phyloP scores from a whole-genome alignment of 2,888 invertebrate species.

The Oasisia sp. region DNA sequence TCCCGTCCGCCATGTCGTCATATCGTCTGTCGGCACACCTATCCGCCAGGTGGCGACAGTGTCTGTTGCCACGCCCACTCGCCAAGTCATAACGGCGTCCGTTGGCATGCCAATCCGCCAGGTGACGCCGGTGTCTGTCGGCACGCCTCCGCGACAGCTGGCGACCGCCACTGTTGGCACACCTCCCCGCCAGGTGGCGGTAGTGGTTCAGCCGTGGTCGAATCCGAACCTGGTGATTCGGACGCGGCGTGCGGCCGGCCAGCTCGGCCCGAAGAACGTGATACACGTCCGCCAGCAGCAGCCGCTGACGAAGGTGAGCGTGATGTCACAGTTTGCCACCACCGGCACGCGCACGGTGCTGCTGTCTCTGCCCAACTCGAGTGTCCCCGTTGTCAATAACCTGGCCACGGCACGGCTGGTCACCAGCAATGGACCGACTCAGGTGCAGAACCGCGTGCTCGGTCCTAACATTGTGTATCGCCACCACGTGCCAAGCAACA shows the following conservation, averaged over 20 bases:
- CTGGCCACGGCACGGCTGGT: not conserved
- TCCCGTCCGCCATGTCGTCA: not conserved
- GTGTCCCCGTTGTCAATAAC: not conserved
- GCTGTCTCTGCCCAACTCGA: constrained; percentile 18
- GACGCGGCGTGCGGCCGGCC: constrained; percentile 55
- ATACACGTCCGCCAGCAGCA: not conserved
- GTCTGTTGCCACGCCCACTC: not conserved
- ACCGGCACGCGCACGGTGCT: not conserved
- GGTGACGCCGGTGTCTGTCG: not conserved
- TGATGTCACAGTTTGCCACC: constrained; percentile 4
- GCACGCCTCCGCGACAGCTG: not conserved
- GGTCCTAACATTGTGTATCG: not conserved
- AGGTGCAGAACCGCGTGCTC: constrained; percentile 18
- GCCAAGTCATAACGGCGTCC: not conserved
- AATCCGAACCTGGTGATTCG: constrained; percentile 65
- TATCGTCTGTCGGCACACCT: not conserved
- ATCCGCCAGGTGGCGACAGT: not conserved
- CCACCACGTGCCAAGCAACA: constrained; percentile 29
- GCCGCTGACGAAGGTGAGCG: not conserved
- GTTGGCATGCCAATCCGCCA: not conserved
- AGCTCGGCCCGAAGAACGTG: not conserved
- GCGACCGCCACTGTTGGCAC: not conserved
- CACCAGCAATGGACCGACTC: not conserved
- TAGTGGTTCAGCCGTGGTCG: constrained; percentile 59
- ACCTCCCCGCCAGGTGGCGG: not conserved